Evolutionary conservation across 2,888 invertebrate genomes (phyloP).

Genomic region (Chaetogeoica ovagalla): DNA sequence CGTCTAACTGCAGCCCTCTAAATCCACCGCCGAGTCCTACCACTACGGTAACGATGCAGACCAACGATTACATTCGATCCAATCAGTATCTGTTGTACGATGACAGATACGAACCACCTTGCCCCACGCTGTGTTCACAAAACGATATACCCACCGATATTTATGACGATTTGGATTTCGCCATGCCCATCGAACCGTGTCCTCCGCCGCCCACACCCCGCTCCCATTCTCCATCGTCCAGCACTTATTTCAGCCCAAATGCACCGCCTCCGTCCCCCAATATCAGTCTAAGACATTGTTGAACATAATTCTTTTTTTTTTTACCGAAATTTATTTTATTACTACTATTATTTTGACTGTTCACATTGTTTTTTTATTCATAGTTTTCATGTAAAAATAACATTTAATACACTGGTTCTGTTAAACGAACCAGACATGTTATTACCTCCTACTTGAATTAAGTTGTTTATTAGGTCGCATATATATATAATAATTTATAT

Average conservation of each 20-base stretch:
- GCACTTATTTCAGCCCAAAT: constrained; percentile 67
- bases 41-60: constrained; percentile 65
- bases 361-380: too few relatives aligned
- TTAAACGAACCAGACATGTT: too few relatives aligned
- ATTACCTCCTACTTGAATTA: too few relatives aligned
- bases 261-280: constrained; percentile 79
- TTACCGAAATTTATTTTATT: too few relatives aligned
- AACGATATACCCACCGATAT: constrained; percentile 74
- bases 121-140: constrained; percentile 63
- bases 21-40: constrained; percentile 93
- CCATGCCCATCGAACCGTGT: constrained; percentile 60
- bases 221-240: constrained; percentile 63
- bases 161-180: constrained; percentile 72
- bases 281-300: constrained; percentile 27
- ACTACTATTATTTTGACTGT: too few relatives aligned
- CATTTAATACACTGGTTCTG: too few relatives aligned
- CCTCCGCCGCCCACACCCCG: constrained; percentile 66
- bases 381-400: too few relatives aligned
- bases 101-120: constrained; percentile 73
- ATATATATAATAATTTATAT: too few relatives aligned
- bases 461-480: too few relatives aligned
- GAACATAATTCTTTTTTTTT: background rate
- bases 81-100: constrained; percentile 52
- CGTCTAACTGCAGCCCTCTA: constrained; percentile 71
- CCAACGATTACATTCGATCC: constrained; percentile 16